These are phyloP conservation scores for Gnatocerus cornutus DNA, from an alignment of 2,888 invertebrate genomes.

Conservation along the genomic window DNA sequence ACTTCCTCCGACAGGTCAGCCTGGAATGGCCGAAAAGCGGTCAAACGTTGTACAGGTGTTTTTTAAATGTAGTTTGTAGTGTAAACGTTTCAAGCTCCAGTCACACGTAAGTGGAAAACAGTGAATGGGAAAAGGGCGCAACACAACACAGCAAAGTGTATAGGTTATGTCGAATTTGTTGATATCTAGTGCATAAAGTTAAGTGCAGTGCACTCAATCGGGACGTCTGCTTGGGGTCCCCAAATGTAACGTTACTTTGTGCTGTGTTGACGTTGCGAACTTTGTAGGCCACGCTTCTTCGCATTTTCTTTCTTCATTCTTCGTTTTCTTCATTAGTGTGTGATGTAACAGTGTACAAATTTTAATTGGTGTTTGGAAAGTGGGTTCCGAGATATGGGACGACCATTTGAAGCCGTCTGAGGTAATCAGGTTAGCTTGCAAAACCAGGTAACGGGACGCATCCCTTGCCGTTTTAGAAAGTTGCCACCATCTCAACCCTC, in stretches of 20 bases:
- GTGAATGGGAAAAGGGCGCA: slow-evolving; percentile 9
- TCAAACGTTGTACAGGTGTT: slow-evolving; percentile 71
- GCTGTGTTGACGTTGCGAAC: slow-evolving; percentile 56
- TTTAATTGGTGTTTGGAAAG: slow-evolving; percentile 47
- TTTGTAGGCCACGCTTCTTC: slow-evolving; percentile 45
- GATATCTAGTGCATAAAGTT: slow-evolving; percentile 68
- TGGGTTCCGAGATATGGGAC: slow-evolving; percentile 38
- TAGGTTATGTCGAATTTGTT: slow-evolving; percentile 64
- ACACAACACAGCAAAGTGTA: slow-evolving; percentile 43
- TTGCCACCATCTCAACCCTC: background rate
- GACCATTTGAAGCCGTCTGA: slow-evolving; percentile 12
- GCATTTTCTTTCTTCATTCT: slow-evolving; percentile 21
- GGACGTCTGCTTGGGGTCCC: slow-evolving; percentile 62
- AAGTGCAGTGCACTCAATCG: slow-evolving; percentile 67
- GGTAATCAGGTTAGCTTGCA: slow-evolving; percentile 7
- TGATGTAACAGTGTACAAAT: slow-evolving; percentile 64
- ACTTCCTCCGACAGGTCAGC: slow-evolving; percentile 71
- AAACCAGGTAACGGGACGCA: background rate
- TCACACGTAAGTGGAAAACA: slow-evolving; percentile 54
- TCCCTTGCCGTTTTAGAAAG: background rate
- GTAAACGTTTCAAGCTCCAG: slow-evolving; percentile 55
- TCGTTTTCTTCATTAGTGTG: slow-evolving; percentile 51
- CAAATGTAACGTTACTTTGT: slow-evolving; percentile 67
- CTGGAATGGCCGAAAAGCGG: slow-evolving; percentile 72
- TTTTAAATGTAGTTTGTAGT: slow-evolving; percentile 68